phyloP scores from a whole-genome alignment of 1,140 invertebrate species.

The Lasioglossum albipes region DNA sequence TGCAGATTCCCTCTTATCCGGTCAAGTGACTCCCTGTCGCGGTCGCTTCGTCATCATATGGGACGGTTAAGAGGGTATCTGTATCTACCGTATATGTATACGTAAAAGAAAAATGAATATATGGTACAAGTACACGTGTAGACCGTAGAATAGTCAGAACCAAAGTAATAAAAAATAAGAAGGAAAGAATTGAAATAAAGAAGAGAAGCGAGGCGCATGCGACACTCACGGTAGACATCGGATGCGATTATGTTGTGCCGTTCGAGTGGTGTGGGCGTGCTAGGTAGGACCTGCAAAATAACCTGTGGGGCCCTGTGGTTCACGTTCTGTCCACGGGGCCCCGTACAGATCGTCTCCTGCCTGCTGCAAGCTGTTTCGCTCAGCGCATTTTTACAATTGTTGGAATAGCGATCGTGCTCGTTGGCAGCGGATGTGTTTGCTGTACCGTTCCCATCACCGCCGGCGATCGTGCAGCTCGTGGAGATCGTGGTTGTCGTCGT shows the following conservation, averaged over 20 bases:
- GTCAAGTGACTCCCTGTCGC: no score
- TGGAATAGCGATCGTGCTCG: constrained; percentile 68
- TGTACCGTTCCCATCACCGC: constrained; percentile 75
- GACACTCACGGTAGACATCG: constrained; percentile 87
- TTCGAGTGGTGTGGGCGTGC: constrained; percentile 84
- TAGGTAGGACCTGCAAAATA: constrained; percentile 86
- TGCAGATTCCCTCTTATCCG: no score
- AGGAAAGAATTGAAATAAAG: background rate
- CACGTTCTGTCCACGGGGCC: constrained; percentile 74
- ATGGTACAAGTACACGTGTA: background rate
- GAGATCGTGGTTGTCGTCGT: constrained; percentile 68
- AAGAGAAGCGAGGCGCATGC: constrained; percentile 77
- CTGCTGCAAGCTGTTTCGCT: constrained; percentile 69
- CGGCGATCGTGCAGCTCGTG: constrained; percentile 57
- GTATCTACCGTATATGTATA: background rate
- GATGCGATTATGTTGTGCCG: constrained; percentile 84
- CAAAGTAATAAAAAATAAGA: constrained; percentile 8
- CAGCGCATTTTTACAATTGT: constrained; percentile 69
- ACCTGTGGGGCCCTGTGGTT: constrained; percentile 81
- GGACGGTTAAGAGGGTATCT: no score
- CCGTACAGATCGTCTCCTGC: constrained; percentile 72
- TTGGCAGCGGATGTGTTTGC: constrained; percentile 72
- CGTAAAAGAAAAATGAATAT: background rate
- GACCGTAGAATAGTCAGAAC: background rate
- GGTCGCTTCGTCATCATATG: no score